Percentiles rank a stretch among this genome's conserved stretches.
phyloP scores from a whole-genome alignment of 92 coral and sea anemone genomes.

The Siderastrea radians region DNA sequence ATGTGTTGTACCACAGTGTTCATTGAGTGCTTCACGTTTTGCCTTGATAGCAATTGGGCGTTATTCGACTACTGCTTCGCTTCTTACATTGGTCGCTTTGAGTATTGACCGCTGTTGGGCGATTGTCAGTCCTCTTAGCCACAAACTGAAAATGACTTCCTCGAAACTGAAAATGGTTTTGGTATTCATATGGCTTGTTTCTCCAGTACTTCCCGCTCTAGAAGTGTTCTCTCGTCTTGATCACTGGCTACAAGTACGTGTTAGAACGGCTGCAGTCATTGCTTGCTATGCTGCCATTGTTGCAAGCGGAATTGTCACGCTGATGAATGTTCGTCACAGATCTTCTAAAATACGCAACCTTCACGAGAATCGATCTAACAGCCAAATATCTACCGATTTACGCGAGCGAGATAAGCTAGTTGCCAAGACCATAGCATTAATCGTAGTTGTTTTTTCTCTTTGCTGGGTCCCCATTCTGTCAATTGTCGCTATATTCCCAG shows the following conservation, averaged over 20 bases:
- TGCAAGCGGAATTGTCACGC: not conserved
- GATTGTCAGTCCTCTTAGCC: not conserved
- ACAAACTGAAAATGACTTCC: constrained; percentile 28
- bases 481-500: not conserved
- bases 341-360: constrained; percentile 14
- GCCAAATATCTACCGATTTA: not conserved
- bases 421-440: constrained; percentile 25
- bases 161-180: not conserved
- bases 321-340: not conserved
- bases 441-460: constrained; percentile 11
- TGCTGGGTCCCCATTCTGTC: constrained; percentile 18
- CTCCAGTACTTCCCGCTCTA: constrained; percentile 1
- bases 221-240: not conserved
- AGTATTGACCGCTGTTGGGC: constrained; percentile 44
- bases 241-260: not conserved
- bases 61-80: constrained; percentile 6
- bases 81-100: constrained; percentile 6
- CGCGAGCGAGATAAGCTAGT: constrained; percentile 28
- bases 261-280: not conserved
- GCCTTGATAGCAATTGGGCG: constrained; percentile 9
- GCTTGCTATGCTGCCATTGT: not conserved
- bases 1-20: constrained; percentile 18
- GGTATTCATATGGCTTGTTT: constrained; percentile 2
- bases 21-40: not conserved
- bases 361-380: not conserved